phyloP scores from a whole-genome alignment of 2,797 vertebrate species.

The Pseudochirops corinnae region DNA sequence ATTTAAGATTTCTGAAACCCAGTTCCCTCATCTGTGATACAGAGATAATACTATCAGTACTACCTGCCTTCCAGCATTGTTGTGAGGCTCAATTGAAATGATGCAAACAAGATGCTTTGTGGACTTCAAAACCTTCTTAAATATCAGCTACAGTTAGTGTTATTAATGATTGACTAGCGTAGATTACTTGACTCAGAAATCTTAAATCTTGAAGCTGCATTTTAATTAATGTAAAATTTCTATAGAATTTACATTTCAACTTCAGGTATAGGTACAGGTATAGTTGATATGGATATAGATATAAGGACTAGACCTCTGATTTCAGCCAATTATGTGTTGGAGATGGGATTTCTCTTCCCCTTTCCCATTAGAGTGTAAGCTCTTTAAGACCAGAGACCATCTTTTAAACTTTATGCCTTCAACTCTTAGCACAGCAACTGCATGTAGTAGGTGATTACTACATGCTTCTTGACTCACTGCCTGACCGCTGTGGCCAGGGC shows the following conservation, averaged over 20 bases:
- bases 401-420: no score
- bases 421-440: neutral
- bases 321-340: no score
- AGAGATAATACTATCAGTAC: neutral
- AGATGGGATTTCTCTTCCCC: neutral
- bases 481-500: neutral
- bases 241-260: slow-evolving; percentile 44
- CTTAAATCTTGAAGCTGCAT: slow-evolving; percentile 25
- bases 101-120: neutral
- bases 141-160: neutral
- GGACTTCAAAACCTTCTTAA: neutral
- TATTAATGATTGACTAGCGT: neutral
- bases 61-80: neutral
- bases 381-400: neutral
- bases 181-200: neutral
- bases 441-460: neutral
- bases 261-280: neutral
- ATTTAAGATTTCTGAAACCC: neutral
- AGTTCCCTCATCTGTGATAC: neutral
- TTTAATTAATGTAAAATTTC: slow-evolving; percentile 27
- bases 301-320: neutral
- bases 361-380: neutral
- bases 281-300: neutral
- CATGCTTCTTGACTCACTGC: neutral
- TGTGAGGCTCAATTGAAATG: neutral